Evolutionary conservation across 2,888 invertebrate species (phyloP), one percentile per base, ranked within the genome.

Genomic region (Acanthosepion lycidas): DNA sequence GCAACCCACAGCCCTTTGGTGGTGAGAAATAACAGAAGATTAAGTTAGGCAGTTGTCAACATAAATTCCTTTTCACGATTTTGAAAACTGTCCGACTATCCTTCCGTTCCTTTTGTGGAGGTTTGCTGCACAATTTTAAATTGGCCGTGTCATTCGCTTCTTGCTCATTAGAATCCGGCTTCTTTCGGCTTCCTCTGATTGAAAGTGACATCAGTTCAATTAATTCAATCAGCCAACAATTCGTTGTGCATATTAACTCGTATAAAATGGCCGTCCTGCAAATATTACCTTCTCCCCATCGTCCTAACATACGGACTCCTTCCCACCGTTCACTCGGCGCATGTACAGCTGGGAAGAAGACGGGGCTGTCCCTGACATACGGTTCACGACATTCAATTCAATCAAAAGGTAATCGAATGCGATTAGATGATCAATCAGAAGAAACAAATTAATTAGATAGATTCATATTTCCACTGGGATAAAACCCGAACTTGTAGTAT

Each of bases 401-500:
- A 78, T 78, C 78, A 78, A 78, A 78, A 78, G 78, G 78, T 78
- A 78, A 78, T 78, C 78, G 78, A 78, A 78, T 12, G n/a, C 78
- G 78, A 78, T 78, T 78, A n/a, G 78, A 78, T n/a, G 78, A 78
- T 78, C 78, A 78, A 78, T 78, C 78, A 78, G 9, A 15, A 18
- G n/a, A 78, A 78, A 78, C 78, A 78, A n/a, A 78, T 78, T 78
- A 78, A 78, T 78, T 78, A 78, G 78, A 78, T 78, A 78, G n/a
- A 78, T 78, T 78, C 78, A 78, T 78, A 78, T 78, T 78, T 33
- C 78, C n/a, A 28, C n/a, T 3, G n/a, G 78, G 1, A 78, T n/a
- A 78, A 78, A 78, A 78, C 78, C n/a, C 33, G n/a, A 78, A 78
- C n/a, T 15, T 33, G 78, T 12, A 33, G 33, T 78, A n/a, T 15